Base-by-base conservation (phyloP, 2,797 vertebrate species). In the Sebastes matsubarae region DNA sequence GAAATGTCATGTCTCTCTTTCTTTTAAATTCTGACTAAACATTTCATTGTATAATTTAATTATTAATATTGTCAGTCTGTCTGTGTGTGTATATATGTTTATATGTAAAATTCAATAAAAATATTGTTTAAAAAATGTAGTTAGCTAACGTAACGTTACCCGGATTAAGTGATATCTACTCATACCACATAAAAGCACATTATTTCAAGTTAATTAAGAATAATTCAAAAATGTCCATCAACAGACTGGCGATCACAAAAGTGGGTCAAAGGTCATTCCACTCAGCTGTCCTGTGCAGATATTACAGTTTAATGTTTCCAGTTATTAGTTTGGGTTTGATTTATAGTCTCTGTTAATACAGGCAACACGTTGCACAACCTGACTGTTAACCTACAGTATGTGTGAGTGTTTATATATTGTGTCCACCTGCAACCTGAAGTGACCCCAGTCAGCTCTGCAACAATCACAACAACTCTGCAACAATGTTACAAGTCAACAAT, bases 241-340 rank as follows among this genome's bases (percentile, higher is more conserved):
- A n/a, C 29, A 25, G 16, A 18, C 30, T 4, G 7, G 4, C 2
- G 50, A 32, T 3, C 24, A 57, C 6, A 24, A 1, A 84, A 83
- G 24, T 84, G 67, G 87, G 88, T 88, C 80, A 92, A 88, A 90
- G 92, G 68, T 93, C 82, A 90, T 20, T 16, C 2, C 5, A 10
- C 13, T 76, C 16, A 4, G 4, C 42, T 2, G 27, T 30, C 3
- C 2, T 27, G 2, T 11, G 6, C 52, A 66, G 1, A 57, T 55
- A 8, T 32, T 2, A 57, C 42, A n/a, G 20, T n/a, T 52, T 10
- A 52, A 20, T 8, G 6, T 8, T n/a, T 1, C 1, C 3, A 54
- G 6, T 1, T 8, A 30, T 1, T 6, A 18, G 0, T 0, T 18
- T 25, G n/a, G 0, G 46, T 36, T 22, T 22, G 1, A 11, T 77